A percentile compares a stretch with the other conserved stretches of the same genome.
Conservation (phyloP, 2,113 vertebrate genomes). For the Gambusia holbrooki region DNA sequence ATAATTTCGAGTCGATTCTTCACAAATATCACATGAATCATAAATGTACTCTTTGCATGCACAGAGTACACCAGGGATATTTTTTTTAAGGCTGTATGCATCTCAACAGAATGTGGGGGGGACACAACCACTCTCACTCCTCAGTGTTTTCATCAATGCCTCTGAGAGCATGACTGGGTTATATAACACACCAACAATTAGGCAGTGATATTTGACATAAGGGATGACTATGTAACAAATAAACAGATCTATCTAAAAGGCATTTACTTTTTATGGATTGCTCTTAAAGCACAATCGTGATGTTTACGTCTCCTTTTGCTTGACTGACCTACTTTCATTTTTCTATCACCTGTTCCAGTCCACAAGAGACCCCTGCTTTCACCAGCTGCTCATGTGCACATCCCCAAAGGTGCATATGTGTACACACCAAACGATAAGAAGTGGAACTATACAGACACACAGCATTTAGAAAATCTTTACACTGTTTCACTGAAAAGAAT, state of each 20-base stretch:
- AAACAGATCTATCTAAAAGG: neutral
- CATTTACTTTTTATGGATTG: neutral
- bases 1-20: neutral
- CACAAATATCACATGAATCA: slow-evolving; percentile 11
- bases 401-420: no score
- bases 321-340: neutral
- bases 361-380: no score
- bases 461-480: no score
- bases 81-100: neutral
- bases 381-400: no score
- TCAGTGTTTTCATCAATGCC: neutral
- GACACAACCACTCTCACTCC: neutral
- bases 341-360: no score
- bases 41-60: slow-evolving; percentile 7
- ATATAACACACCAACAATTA: neutral
- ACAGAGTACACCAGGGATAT: neutral
- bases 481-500: no score
- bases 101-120: neutral
- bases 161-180: neutral
- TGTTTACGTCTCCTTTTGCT: neutral
- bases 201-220: no score
- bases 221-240: no score
- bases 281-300: neutral
- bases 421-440: no score
- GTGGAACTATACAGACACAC: no score